phyloP scores from a whole-genome alignment of 2,797 vertebrate genomes.

The Petrocephalus schoutedeni region DNA sequence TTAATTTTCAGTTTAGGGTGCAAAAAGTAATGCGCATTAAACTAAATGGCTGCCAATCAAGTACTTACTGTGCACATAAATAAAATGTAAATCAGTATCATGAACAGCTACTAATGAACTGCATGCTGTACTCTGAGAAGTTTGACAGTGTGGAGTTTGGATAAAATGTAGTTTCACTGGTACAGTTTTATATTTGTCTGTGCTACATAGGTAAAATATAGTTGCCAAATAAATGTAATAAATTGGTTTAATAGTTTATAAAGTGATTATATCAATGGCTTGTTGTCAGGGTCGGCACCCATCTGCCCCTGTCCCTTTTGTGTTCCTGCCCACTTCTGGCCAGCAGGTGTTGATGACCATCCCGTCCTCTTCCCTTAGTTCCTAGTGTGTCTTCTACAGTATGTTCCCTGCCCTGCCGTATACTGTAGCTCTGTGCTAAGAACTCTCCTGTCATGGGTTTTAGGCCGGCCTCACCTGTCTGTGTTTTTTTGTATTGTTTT shows the following conservation, averaged over 20 bases:
- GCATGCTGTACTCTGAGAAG: neutral
- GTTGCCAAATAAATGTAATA: neutral
- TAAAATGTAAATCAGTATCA: neutral
- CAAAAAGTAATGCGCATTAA: neutral
- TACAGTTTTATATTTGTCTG: neutral
- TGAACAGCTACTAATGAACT: neutral
- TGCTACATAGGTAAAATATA: neutral
- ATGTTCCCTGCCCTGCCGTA: too few relatives aligned
- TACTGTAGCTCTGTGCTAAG: too few relatives aligned
- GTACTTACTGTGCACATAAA: neutral
- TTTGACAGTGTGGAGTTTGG: neutral
- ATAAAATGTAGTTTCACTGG: neutral
- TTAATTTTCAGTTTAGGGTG: neutral
- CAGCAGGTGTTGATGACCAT: too few relatives aligned
- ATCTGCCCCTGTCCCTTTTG: too few relatives aligned
- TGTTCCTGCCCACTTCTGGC: too few relatives aligned
- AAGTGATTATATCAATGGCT: neutral
- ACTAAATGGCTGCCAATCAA: slow-evolving; percentile 8
- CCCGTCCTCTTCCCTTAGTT: too few relatives aligned
- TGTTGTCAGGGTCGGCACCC: neutral
- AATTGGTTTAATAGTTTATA: neutral
- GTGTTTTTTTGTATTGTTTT: too few relatives aligned
- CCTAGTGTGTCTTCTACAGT: too few relatives aligned
- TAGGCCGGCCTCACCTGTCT: too few relatives aligned
- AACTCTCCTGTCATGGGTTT: too few relatives aligned